Conservation (phyloP, 2,888 invertebrate genomes). For the Rhagonycha lutea region DNA sequence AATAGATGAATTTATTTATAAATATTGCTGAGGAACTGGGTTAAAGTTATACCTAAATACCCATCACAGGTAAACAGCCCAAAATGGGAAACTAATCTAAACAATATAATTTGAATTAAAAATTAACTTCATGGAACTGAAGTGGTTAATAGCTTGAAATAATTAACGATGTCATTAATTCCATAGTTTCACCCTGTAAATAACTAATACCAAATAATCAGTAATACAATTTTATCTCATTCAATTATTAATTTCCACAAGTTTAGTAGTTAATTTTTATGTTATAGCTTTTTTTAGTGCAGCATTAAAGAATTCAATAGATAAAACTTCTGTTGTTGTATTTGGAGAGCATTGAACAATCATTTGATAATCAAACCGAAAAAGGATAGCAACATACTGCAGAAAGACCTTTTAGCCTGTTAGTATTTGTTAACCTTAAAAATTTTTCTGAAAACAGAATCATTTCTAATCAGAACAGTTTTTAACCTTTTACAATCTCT, state of each 20-base stretch:
- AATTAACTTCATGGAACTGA: background rate
- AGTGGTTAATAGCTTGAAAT: background rate
- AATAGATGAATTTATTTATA: background rate
- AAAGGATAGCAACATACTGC: background rate
- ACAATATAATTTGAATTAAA: background rate
- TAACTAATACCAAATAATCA: background rate
- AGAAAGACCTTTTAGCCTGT: background rate
- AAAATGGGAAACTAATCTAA: background rate
- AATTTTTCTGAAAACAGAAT: background rate
- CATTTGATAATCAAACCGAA: background rate
- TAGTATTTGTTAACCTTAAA: background rate
- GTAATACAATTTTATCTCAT: background rate
- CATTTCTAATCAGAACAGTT: too few species aligned
- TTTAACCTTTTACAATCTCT: too few species aligned
- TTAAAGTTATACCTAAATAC: background rate
- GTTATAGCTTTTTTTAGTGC: background rate
- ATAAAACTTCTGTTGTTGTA: background rate
- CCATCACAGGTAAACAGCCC: background rate
- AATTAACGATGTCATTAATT: background rate
- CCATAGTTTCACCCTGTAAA: background rate
- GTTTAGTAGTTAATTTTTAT: background rate
- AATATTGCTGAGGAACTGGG: background rate
- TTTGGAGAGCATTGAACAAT: background rate
- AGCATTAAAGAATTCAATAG: background rate
- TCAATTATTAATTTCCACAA: background rate